Evolutionary conservation across 2,797 vertebrate species (phyloP), one percentile per base, ranked within the genome.

Genomic region (Varecia variegata): DNA sequence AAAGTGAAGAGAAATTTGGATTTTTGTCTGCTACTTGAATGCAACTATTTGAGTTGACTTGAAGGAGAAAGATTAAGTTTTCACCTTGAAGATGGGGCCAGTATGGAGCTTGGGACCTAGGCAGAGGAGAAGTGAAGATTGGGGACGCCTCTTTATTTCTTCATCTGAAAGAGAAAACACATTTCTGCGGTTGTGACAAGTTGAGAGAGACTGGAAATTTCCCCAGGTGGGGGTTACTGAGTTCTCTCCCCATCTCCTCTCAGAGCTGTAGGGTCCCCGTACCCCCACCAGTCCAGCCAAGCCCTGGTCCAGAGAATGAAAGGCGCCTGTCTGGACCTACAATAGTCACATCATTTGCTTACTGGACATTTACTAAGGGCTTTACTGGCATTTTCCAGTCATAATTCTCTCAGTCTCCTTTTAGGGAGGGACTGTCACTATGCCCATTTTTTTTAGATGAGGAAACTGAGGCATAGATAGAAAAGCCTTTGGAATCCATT

Each of bases 401-500:
- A 3, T 13, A 52, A 35, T 85, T 88, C 65, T 74, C 76, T 65
- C 18, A 58, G n/a, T 1, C 25, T 65, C 17, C 47, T 45, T 56
- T 73, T 62, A 85, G 20, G 25, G 54, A 79, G 43, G 15, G 54
- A n/a, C 58, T 76, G 11, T 38, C 43, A 60, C 38, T 40, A 18
- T 86, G 12, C 3, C 12, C 35, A 30, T 76, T 58, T 87, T 87
- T 73, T 93, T 45, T 71, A 65, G 56, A 76, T 71, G 30, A 92
- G 50, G 43, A 97, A 90, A 92, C 17, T 23, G 68, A 95, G 56
- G 52, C 82, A 40, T 5, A 82, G 40, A 50, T 3, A 47, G 30
- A 83, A 92, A 95, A 76, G 3, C 18, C 56, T 82, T 65, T 81
- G 60, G 85, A 96, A 83, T 82, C 20, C 35, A 47, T 83, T 32